Conservation (phyloP, 2,888 invertebrate genomes). For the Tuta absoluta region DNA sequence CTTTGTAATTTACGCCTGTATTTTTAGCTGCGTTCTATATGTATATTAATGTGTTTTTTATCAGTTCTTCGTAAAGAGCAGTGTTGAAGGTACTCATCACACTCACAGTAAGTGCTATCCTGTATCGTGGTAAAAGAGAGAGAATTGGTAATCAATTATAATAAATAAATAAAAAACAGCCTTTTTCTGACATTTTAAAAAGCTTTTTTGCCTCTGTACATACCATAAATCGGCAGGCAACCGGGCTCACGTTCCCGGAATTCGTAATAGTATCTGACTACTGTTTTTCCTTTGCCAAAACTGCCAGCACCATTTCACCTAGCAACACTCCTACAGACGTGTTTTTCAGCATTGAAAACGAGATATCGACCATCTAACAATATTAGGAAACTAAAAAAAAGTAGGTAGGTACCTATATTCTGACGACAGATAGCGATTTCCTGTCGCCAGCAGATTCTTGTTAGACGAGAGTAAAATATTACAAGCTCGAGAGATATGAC, state of each 20-base stretch:
- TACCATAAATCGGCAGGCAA: neutral
- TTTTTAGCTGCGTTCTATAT: too few relatives aligned
- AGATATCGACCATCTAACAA: neutral
- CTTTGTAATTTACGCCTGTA: neutral
- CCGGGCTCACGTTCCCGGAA: neutral
- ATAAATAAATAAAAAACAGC: too few relatives aligned
- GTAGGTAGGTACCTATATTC: neutral
- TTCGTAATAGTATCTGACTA: neutral
- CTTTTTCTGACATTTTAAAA: too few relatives aligned
- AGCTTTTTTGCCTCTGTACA: neutral
- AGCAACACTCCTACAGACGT: neutral
- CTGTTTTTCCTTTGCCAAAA: neutral
- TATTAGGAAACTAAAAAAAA: neutral
- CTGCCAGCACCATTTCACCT: neutral
- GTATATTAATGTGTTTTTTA: too few relatives aligned
- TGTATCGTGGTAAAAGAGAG: too few relatives aligned
- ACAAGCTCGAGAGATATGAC: conserved; percentile 11
- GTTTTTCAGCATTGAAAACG: neutral
- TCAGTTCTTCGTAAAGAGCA: too few relatives aligned
- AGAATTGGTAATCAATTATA: too few relatives aligned
- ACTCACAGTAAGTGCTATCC: too few relatives aligned
- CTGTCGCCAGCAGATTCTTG: neutral
- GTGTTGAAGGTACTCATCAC: too few relatives aligned
- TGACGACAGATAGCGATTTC: neutral
- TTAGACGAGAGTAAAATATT: neutral